Conservation (phyloP, 2,888 invertebrate species). For the Drosophila antonietae region DNA sequence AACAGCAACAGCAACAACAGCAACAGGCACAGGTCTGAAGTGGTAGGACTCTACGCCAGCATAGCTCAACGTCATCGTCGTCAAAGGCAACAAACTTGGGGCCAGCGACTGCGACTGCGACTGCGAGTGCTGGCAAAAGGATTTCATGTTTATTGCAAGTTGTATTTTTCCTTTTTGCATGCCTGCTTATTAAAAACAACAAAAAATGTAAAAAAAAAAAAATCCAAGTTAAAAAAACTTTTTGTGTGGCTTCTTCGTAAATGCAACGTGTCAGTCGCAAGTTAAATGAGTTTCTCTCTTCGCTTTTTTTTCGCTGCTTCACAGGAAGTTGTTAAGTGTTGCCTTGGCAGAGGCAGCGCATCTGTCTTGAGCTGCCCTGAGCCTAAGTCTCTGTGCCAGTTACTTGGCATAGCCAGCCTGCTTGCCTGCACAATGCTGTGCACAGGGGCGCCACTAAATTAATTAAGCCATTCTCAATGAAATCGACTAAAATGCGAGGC, state of each 20-base stretch:
- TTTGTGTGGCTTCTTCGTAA: conserved; percentile 53
- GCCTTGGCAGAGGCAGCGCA: conserved; percentile 36
- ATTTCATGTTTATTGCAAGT: conserved; percentile 53
- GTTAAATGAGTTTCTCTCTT: conserved; percentile 71
- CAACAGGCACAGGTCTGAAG: conserved; percentile 54
- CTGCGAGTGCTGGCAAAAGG: conserved; percentile 33
- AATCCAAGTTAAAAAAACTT: conserved; percentile 21
- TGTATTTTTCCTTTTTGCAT: conserved; percentile 25
- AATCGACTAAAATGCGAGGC: conserved; percentile 71
- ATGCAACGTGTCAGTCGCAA: conserved; percentile 65
- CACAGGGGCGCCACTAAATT: conserved; percentile 69
- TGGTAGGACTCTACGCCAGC: conserved; percentile 37
- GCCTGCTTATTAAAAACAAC: conserved; percentile 53
- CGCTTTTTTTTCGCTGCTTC: conserved; percentile 23
- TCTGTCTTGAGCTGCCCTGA: conserved; percentile 37
- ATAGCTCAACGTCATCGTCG: conserved; percentile 43
- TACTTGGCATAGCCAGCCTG: conserved; percentile 33
- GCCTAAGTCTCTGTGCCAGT: conserved; percentile 65
- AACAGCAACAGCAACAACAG: conserved; percentile 55
- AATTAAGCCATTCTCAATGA: conserved; percentile 83
- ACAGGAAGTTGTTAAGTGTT: conserved; percentile 61
- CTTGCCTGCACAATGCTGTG: conserved; percentile 2
- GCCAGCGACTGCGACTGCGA: conserved; percentile 30
- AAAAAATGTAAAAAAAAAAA: conserved; percentile 17
- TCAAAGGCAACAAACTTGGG: conserved; percentile 35